Conservation (phyloP, 92 coral and sea anemone species). For the Phenganax subtilis region DNA sequence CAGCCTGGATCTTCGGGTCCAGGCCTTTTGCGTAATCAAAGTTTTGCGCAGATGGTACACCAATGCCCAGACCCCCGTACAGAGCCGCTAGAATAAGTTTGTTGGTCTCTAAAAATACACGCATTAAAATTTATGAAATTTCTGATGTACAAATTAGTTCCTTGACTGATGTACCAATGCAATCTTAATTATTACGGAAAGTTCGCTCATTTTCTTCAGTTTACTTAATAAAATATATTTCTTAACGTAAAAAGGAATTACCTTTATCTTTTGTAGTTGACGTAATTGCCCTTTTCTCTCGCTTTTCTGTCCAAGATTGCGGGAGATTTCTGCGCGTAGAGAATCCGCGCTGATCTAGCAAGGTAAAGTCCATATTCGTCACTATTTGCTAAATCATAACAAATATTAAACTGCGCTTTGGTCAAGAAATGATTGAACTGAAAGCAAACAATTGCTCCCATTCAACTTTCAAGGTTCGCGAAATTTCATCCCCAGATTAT, state of each 20-base stretch:
- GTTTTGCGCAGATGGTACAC: background rate
- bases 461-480: too few species aligned
- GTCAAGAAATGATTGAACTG: too few species aligned
- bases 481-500: too few species aligned
- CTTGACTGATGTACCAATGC: background rate
- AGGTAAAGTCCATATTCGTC: background rate
- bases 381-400: too few species aligned
- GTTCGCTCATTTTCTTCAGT: background rate
- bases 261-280: slow-evolving; percentile 37
- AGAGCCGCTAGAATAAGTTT: slow-evolving; percentile 20
- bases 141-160: background rate
- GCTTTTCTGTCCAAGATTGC: background rate
- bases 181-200: background rate
- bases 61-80: slow-evolving; percentile 32
- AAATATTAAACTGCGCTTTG: too few species aligned
- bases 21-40: slow-evolving; percentile 26
- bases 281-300: slow-evolving; percentile 34
- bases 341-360: background rate
- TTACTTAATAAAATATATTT: background rate
- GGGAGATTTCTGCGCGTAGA: background rate
- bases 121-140: background rate
- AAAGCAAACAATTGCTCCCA: too few species aligned
- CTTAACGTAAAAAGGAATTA: background rate
- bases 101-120: slow-evolving; percentile 13
- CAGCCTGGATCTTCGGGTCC: slow-evolving; percentile 13